Percentiles rank a stretch among this genome's conserved stretches.
Conservation (phyloP, 1,140 invertebrate species). For the Hesperophylax magnus region DNA sequence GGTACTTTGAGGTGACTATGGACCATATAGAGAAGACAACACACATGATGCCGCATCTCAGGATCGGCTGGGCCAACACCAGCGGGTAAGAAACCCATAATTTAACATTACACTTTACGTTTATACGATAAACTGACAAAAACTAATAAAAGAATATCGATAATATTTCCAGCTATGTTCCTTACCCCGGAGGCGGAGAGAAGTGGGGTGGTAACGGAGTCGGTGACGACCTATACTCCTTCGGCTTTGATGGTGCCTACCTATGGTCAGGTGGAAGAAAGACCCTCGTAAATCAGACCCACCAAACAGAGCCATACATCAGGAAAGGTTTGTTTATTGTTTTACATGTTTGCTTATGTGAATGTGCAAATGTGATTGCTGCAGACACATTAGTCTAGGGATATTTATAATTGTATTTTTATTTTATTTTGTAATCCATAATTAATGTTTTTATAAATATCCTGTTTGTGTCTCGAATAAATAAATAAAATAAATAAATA, state of each 20-base stretch:
- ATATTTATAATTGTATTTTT: no score
- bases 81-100: constrained; percentile 74
- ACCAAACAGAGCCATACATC: constrained; percentile 83
- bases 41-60: constrained; percentile 93
- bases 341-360: no score
- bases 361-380: no score
- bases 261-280: constrained; percentile 95
- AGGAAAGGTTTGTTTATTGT: constrained; percentile 81
- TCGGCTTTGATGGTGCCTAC: constrained; percentile 94
- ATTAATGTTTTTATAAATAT: no score
- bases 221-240: constrained; percentile 98
- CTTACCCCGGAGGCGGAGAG: constrained; percentile 96
- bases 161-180: constrained; percentile 80
- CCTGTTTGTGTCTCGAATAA: no score
- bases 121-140: no score
- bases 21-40: constrained; percentile 97
- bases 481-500: no score
- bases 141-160: not conserved
- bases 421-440: no score
- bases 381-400: no score
- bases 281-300: constrained; percentile 80
- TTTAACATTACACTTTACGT: no score
- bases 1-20: constrained; percentile 99
- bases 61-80: constrained; percentile 99
- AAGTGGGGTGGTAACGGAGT: constrained; percentile 99